Percentiles rank a stretch among this genome's conserved stretches.
Conservation (phyloP, 2,888 invertebrate genomes). For the Ethmia dodecea region DNA sequence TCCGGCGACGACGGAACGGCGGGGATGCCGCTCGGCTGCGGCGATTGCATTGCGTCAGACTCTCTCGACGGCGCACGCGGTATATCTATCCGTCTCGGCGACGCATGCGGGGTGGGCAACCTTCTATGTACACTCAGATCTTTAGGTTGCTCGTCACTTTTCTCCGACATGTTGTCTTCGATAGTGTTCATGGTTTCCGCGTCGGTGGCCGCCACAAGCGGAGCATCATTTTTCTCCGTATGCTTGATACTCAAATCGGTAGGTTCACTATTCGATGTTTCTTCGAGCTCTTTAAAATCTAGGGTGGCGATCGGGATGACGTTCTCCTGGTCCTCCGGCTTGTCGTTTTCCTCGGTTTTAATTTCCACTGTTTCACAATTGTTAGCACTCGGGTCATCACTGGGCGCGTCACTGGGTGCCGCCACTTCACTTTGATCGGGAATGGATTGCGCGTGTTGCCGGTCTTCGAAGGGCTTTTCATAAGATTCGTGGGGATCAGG, state of each 20-base stretch:
- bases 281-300: slow-evolving; percentile 28
- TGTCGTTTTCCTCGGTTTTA: slow-evolving; percentile 10
- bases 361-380: slow-evolving; percentile 17
- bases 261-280: slow-evolving; percentile 57
- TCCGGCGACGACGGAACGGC: slow-evolving; percentile 84
- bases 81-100: slow-evolving; percentile 63
- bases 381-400: slow-evolving; percentile 17
- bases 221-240: slow-evolving; percentile 41
- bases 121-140: slow-evolving; percentile 79
- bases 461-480: slow-evolving; percentile 35
- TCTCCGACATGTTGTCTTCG: slow-evolving; percentile 55
- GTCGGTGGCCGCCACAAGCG: slow-evolving; percentile 27
- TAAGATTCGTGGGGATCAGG: slow-evolving; percentile 47
- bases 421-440: slow-evolving; percentile 42
- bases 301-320: slow-evolving; percentile 20
- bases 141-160: slow-evolving; percentile 77
- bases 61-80: slow-evolving; percentile 81
- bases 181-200: slow-evolving; percentile 39
- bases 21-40: slow-evolving; percentile 84
- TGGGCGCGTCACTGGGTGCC: slow-evolving; percentile 27
- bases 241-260: slow-evolving; percentile 76
- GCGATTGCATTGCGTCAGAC: slow-evolving; percentile 85
- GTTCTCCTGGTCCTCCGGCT: slow-evolving; percentile 21
- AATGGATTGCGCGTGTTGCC: slow-evolving; percentile 29
- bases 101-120: slow-evolving; percentile 59